These are phyloP conservation scores for Diacarnus erythraeanus DNA, from an alignment of 37 sponge, comb jelly and placozoan species.

Conservation along the genomic window DNA sequence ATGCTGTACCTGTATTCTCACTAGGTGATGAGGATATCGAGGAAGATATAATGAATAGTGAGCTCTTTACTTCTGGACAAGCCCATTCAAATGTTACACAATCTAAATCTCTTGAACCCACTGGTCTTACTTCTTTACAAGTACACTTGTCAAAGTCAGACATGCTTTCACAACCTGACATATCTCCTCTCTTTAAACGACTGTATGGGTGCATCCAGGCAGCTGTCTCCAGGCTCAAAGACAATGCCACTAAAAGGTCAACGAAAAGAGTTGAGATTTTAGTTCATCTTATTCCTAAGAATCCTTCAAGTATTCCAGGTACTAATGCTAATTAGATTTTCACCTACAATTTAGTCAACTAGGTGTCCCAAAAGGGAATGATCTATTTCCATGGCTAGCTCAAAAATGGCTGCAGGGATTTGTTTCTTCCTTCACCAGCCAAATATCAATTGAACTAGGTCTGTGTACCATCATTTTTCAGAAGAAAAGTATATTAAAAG, in stretches of 20 bases:
- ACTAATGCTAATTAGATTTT: too few relatives aligned
- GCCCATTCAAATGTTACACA: not conserved
- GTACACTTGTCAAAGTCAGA: not conserved
- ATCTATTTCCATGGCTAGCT: too few relatives aligned
- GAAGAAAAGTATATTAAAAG: too few relatives aligned
- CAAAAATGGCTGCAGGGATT: too few relatives aligned
- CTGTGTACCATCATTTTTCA: too few relatives aligned
- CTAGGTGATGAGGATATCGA: conserved; percentile 3
- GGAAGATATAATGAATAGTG: not conserved
- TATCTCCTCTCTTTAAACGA: conserved; percentile 18
- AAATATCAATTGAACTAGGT: too few relatives aligned
- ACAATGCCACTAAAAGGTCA: conserved; percentile 11
- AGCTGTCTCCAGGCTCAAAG: conserved; percentile 47
- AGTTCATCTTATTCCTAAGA: conserved; percentile 33
- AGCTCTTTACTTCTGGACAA: not conserved
- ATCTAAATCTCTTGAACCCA: not conserved
- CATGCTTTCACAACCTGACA: not conserved
- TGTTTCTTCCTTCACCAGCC: too few relatives aligned
- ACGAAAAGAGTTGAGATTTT: conserved; percentile 33
- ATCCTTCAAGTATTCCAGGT: conserved; percentile 15
- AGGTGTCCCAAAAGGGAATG: too few relatives aligned
- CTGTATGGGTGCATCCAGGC: conserved; percentile 59
- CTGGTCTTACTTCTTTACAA: not conserved
- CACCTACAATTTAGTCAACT: too few relatives aligned
- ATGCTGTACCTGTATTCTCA: too few relatives aligned